Percentiles rank a stretch among this genome's conserved stretches.
These are phyloP conservation scores for Erethizon dorsatum DNA, from an alignment of 2,797 vertebrate species.

Conservation along the genomic window DNA sequence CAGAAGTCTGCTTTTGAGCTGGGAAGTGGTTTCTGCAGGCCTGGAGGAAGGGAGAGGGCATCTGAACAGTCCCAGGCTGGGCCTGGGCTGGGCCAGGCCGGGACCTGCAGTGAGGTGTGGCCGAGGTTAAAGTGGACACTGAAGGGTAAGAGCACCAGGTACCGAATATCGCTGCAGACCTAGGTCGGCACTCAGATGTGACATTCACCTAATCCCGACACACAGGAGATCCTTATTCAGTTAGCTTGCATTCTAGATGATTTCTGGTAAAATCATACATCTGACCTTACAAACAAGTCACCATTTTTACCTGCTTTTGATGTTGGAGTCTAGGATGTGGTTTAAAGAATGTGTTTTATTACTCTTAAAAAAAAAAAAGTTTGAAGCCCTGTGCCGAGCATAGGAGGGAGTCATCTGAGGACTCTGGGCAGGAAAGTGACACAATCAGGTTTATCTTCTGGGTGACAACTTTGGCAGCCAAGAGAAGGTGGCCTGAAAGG, in stretches of 20 bases:
- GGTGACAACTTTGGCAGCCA: not conserved
- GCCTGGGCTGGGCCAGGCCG: accelerated
- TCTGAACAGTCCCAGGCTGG: not conserved
- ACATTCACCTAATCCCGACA: too few species aligned
- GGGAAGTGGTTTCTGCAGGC: not conserved
- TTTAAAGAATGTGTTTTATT: not conserved
- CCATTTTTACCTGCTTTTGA: not conserved
- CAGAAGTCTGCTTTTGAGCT: not conserved
- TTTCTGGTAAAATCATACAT: not conserved
- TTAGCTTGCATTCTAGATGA: not conserved
- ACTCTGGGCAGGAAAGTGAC: not conserved
- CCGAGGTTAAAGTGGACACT: not conserved
- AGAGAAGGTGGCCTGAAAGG: not conserved
- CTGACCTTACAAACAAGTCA: not conserved
- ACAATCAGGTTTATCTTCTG: not conserved
- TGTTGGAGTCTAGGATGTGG: not conserved
- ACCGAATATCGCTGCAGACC: too few species aligned
- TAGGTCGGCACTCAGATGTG: not conserved
- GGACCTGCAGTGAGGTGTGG: too few species aligned
- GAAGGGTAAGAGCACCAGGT: too few species aligned
- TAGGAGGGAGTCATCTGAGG: not conserved
- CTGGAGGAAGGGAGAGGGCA: not conserved
- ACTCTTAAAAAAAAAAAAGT: not conserved
- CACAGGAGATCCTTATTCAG: accelerated
- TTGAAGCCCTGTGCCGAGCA: not conserved